These are phyloP conservation scores for Zygothrica quintamaculata DNA, from an alignment of 2,888 invertebrate genomes.

Conservation along the genomic window DNA sequence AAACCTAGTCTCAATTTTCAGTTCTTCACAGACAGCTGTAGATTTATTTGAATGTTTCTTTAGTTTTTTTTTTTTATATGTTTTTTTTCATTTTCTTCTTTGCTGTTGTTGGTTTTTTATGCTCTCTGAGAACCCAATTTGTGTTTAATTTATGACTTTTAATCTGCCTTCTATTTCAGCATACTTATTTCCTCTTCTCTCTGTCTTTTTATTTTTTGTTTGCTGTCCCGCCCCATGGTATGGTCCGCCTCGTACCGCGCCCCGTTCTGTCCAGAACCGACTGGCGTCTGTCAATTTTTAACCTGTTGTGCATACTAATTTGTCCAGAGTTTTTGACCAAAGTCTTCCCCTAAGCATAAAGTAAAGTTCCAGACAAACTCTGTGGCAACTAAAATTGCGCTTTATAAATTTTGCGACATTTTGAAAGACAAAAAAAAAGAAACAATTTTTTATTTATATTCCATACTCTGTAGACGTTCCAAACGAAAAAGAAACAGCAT, in stretches of 20 bases:
- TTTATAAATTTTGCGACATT: slow-evolving; percentile 46
- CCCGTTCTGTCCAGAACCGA: slow-evolving; percentile 3
- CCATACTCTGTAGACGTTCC: no score
- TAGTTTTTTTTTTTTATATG: slow-evolving; percentile 4
- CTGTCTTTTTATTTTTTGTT: slow-evolving; percentile 9
- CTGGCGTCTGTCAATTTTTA: slow-evolving; percentile 61
- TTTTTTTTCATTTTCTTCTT: slow-evolving; percentile 9
- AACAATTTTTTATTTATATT: no score
- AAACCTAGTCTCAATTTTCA: slow-evolving; percentile 30
- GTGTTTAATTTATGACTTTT: slow-evolving; percentile 58
- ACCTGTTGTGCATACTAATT: slow-evolving; percentile 71
- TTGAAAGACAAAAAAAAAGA: slow-evolving; percentile 1
- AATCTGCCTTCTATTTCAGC: slow-evolving; percentile 32
- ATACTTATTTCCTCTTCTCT: slow-evolving; percentile 30
- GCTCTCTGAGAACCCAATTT: slow-evolving; percentile 49
- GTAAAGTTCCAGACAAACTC: slow-evolving; percentile 5
- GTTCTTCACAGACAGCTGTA: slow-evolving; percentile 16
- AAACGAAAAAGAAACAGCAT: no score
- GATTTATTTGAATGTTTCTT: slow-evolving; percentile 11
- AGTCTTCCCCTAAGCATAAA: neutral
- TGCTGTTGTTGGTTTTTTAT: slow-evolving; percentile 3
- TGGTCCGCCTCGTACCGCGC: no score
- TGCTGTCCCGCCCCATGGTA: slow-evolving; percentile 1
- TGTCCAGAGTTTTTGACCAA: slow-evolving; percentile 22
- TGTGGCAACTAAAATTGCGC: neutral